Evolutionary conservation across 1,140 invertebrate species (phyloP).

Genomic region (Bradysia coprophila): DNA sequence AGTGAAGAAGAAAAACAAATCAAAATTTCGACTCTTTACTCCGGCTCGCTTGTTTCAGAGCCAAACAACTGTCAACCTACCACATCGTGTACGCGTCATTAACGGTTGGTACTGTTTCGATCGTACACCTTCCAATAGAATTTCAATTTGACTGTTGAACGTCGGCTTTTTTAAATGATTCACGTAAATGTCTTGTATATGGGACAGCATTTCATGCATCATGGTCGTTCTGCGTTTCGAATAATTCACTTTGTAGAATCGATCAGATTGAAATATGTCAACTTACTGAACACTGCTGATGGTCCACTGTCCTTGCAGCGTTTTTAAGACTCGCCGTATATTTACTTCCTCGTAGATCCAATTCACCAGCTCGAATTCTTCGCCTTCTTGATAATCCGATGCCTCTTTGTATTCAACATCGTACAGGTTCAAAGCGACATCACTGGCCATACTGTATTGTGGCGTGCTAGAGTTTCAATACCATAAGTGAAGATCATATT

Average conservation of each 20-base stretch:
- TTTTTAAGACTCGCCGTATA: conserved; percentile 35
- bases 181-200: conserved; percentile 28
- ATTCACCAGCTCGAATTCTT: conserved; percentile 9
- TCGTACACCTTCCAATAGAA: conserved; percentile 47
- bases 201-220: conserved; percentile 45
- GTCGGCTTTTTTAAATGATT: conserved; percentile 8
- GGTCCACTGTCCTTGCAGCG: conserved; percentile 58
- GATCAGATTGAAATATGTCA: background rate
- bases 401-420: conserved; percentile 30
- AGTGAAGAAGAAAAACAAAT: conserved; percentile 13
- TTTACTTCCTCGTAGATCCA: conserved; percentile 49
- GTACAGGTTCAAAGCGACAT: conserved; percentile 78
- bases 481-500: background rate
- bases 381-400: background rate
- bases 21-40: background rate
- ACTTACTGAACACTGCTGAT: conserved; percentile 50
- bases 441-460: conserved; percentile 80
- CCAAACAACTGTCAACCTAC: conserved; percentile 26
- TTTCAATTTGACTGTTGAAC: conserved; percentile 28
- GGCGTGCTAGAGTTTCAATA: conserved; percentile 50
- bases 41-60: background rate
- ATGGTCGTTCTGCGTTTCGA: conserved; percentile 41
- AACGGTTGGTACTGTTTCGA: conserved; percentile 51
- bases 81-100: conserved; percentile 49
- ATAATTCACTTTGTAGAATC: background rate